Evolutionary conservation across 2,888 invertebrate species (phyloP), one percentile per base, ranked within the genome.

Genomic region (Eulithis testata): DNA sequence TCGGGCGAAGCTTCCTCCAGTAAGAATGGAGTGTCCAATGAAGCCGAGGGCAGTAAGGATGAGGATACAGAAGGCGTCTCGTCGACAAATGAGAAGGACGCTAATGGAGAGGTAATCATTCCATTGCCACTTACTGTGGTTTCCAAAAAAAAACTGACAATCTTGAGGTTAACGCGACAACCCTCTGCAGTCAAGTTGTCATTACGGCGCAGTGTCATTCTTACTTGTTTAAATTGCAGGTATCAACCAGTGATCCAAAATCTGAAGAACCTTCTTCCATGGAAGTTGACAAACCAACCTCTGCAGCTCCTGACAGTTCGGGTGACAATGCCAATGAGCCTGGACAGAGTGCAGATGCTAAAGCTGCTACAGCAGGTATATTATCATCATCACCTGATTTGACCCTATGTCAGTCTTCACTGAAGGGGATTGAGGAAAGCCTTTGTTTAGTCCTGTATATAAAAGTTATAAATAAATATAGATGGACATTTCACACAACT

Each of bases 31-130:
- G 66, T 79, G 36, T 73, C 79, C 7, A 77, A 78, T 14, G 79
- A 79, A 9, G 74, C 75, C 27, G 73, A 71, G 11, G 76, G 68
- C 14, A 68, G 59, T 57, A 85, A 81, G 67, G 73, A 91, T 9
- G 90, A 90, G 44, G 93, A 92, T 71, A 82, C 94, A 65, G 89
- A 88, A 27, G 92, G 92, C 51, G 93, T 93, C n/a, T 93, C 94
- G 0, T 93, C 94, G 11, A 90, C 92, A 8, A 93, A 91, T 71
- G 90, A 89, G 47, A 87, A 83, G 61, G 91, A 90, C 62, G 87
- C 85, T 11, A 93, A 93, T 85, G 93, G 91, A 78, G 92, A 90
- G 86, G 93, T 92, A 76, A 76, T 5, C 40, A 40, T 40, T 11
- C 40, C 3, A 40, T 40, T 31, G 21, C 21, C 21, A 21, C 21